Evolutionary conservation across 2,797 vertebrate species (phyloP).

Genomic region (Okamejei kenojei): DNA sequence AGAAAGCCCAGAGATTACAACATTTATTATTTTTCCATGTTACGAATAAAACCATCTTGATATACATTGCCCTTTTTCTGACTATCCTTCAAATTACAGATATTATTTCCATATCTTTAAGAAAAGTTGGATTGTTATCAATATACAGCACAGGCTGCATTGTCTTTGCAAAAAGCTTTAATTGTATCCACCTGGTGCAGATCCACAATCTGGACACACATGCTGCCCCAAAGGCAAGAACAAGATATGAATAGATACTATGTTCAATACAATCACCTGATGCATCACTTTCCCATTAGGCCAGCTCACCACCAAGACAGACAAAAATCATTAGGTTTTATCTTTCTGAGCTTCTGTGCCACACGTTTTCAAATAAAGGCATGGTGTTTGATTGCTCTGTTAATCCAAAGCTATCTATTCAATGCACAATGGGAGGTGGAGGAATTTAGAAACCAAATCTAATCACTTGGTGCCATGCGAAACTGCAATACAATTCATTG

Average conservation of each 20-base stretch:
- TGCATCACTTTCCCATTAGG: not conserved
- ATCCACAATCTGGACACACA: not conserved
- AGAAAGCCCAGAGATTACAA: not conserved
- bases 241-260: not conserved
- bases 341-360: not conserved
- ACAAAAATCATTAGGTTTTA: not conserved
- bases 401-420: not conserved
- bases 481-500: not conserved
- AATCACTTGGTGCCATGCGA: not conserved
- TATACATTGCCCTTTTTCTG: not conserved
- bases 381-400: not conserved
- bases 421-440: not conserved
- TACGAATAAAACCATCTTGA: not conserved
- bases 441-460: not conserved
- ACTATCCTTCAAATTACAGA: not conserved
- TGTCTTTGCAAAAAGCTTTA: not conserved
- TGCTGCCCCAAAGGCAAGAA: not conserved
- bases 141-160: not conserved
- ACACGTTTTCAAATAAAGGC: not conserved
- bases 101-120: not conserved
- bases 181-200: not conserved
- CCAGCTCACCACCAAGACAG: not conserved
- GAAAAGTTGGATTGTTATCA: not conserved
- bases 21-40: not conserved
- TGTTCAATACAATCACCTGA: not conserved